These are phyloP conservation scores for Drosophila rubida DNA, from an alignment of 2,888 invertebrate species.

Conservation along the genomic window DNA sequence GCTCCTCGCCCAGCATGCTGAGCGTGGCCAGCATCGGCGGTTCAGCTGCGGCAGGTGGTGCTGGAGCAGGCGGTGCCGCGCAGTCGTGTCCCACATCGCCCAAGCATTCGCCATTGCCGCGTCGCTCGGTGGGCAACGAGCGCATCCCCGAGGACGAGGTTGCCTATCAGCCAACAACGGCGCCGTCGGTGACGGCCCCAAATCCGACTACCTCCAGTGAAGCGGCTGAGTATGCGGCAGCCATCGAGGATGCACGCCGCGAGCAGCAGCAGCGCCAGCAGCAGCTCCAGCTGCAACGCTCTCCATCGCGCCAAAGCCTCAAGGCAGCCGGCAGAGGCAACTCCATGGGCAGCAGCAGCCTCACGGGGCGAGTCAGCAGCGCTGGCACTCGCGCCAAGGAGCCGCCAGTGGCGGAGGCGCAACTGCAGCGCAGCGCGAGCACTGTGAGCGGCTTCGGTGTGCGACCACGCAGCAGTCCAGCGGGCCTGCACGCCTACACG, in stretches of 20 bases:
- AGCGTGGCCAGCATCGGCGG: slow-evolving; percentile 35
- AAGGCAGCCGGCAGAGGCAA: slow-evolving; percentile 38
- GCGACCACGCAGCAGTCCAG: slow-evolving; percentile 91
- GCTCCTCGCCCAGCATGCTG: slow-evolving; percentile 56
- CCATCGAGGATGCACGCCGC: slow-evolving; percentile 72
- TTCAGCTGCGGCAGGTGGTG: slow-evolving; percentile 29
- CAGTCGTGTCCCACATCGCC: slow-evolving; percentile 85
- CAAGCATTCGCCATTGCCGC: slow-evolving; percentile 82
- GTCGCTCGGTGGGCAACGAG: slow-evolving; percentile 81
- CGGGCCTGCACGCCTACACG: slow-evolving; percentile 91
- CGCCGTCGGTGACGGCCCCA: slow-evolving; percentile 12
- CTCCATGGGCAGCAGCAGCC: slow-evolving; percentile 32
- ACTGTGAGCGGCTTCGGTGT: slow-evolving; percentile 84
- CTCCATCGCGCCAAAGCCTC: slow-evolving; percentile 55
- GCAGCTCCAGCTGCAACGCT: slow-evolving; percentile 47
- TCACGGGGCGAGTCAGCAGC: slow-evolving; percentile 64
- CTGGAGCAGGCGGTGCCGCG: slow-evolving; percentile 26
- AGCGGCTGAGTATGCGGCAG: slow-evolving; percentile 82
- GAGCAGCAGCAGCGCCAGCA: slow-evolving; percentile 59
- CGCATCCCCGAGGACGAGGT: slow-evolving; percentile 84
- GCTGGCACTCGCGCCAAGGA: slow-evolving; percentile 64
- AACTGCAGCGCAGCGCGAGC: slow-evolving; percentile 83
- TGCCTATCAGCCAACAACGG: slow-evolving; percentile 43
- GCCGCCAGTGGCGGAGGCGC: slow-evolving; percentile 31
- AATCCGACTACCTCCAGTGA: slow-evolving; percentile 72